Base-by-base conservation (phyloP, 2,113 vertebrate species). In the Myiozetetes cayanensis region DNA sequence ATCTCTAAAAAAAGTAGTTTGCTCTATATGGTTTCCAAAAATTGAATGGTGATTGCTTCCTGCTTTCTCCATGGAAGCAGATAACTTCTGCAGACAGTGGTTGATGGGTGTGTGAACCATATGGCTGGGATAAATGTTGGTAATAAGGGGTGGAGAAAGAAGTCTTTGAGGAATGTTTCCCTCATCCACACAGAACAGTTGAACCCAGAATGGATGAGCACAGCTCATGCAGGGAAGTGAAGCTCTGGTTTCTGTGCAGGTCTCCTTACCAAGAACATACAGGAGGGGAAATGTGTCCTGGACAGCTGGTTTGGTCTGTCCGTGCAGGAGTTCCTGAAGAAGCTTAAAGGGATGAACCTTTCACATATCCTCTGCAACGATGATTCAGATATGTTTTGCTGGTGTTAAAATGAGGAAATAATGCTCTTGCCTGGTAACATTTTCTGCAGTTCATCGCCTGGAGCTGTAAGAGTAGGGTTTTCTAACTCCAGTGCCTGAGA, bases 361-460 rank as follows among this genome's bases (percentile, higher is more conserved):
- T 73, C 5, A 16, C 1, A 0, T 19, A 9, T 9, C 3, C 33
- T 20, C n/a, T 24, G 16, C 58, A 43, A 14, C 62, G 53, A 11
- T 35, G 25, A 2, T 25, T 37, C 31, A 76, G 43, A 10, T 61
- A 14, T 2, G 0, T 14, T 66, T 90, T 74, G 14, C 41, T 80
- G 19, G 18, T 49, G 43, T 23, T 77, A 33, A 58, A 83, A 59
- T 43, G n/a, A 58, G 49, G 24, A 61, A 78, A 61, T 19, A 15
- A 39, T n/a, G 44, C 2, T 75, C 93, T 85, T 83, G 14, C 22
- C 39, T 62, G 41, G 24, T 44, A 35, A 28, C 1, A 0, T 21
- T 49, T 72, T 70, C 79, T 80, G 58, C 6, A 59, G 52, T 39
- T 23, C 13, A 0, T 33, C 33, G 22, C 16, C 31, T 50, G 33